phyloP scores from a whole-genome alignment of 2,113 vertebrate species.

The Rattus rattus region DNA sequence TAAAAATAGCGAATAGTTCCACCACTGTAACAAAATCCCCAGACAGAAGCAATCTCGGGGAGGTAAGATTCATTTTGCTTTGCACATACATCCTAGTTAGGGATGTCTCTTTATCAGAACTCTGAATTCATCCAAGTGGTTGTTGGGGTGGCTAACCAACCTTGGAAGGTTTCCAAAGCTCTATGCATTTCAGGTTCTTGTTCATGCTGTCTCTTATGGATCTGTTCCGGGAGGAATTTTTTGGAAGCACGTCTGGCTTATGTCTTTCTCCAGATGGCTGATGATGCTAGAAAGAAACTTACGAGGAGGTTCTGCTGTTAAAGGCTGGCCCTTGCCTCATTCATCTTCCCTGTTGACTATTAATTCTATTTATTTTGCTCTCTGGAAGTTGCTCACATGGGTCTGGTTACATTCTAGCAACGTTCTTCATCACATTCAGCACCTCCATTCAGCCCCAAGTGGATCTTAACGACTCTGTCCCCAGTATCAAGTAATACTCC shows the following conservation, averaged over 20 bases:
- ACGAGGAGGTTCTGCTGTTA: neutral
- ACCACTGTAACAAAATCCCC: too few relatives aligned
- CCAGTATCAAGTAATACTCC: neutral
- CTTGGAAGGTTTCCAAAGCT: neutral
- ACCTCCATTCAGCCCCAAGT: neutral
- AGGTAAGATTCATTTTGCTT: too few relatives aligned
- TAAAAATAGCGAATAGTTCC: too few relatives aligned
- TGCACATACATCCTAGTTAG: too few relatives aligned
- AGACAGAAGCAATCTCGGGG: too few relatives aligned
- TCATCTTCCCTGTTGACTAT: neutral
- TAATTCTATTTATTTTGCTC: neutral
- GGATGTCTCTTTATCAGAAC: neutral
- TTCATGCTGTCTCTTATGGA: neutral
- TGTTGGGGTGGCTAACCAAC: neutral
- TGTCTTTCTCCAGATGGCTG: neutral
- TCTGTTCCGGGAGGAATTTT: neutral
- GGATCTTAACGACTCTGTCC: neutral
- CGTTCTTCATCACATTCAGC: neutral
- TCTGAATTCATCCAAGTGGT: neutral
- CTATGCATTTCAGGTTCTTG: neutral
- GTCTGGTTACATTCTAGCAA: neutral
- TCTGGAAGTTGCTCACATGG: neutral
- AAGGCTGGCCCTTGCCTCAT: neutral
- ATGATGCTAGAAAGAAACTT: neutral
- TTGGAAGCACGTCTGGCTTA: neutral